Evolutionary conservation across 2,888 invertebrate genomes (phyloP).

Genomic region (Tipula confusa): DNA sequence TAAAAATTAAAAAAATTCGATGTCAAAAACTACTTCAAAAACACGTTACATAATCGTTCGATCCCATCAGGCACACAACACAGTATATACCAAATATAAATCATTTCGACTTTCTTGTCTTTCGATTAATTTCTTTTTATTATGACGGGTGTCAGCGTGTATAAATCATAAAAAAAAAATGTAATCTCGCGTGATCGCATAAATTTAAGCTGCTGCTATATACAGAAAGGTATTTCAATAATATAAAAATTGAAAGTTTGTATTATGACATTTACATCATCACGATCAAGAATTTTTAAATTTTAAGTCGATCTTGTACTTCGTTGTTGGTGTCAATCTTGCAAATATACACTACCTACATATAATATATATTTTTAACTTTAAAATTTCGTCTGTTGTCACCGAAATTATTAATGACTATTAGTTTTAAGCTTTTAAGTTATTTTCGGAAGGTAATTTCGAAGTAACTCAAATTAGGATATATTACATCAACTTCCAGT

Average conservation of each 20-base stretch:
- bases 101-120: no score
- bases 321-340: not conserved
- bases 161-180: not conserved
- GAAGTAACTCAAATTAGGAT: no score
- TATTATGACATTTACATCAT: not conserved
- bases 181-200: not conserved
- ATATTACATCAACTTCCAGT: not conserved
- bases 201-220: not conserved
- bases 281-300: not conserved
- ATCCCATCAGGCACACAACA: no score
- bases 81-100: no score
- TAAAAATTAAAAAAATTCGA: no score
- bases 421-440: no score
- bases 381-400: not conserved
- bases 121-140: no score
- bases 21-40: no score
- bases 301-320: not conserved
- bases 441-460: no score
- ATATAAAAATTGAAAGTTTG: not conserved
- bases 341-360: not conserved
- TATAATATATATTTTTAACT: not conserved
- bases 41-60: no score
- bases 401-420: not conserved
- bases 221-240: not conserved
- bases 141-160: no score